Conservation (phyloP, 1,140 invertebrate genomes). For the Drosophila bipectinata region DNA sequence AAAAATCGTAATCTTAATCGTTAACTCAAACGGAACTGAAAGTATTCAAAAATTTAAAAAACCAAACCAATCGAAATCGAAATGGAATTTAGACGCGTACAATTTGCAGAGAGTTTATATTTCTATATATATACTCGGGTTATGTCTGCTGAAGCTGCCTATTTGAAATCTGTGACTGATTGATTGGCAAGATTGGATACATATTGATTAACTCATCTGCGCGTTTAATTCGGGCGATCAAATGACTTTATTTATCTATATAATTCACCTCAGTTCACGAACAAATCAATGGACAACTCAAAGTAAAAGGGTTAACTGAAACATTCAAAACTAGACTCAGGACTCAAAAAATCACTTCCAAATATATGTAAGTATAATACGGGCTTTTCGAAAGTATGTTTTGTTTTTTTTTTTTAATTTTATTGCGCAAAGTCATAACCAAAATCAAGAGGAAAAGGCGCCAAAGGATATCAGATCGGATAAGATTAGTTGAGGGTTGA, state of each 20-base stretch:
- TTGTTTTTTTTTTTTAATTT: slow-evolving; percentile 26
- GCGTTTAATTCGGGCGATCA: slow-evolving; percentile 12
- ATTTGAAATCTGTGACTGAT: slow-evolving; percentile 37
- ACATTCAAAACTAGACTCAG: slow-evolving; percentile 3
- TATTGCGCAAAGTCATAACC: slow-evolving; percentile 32
- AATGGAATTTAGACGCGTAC: slow-evolving; percentile 61
- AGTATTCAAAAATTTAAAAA: slow-evolving; percentile 21
- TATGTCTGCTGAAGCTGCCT: slow-evolving; percentile 54
- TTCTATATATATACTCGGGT: slow-evolving; percentile 4
- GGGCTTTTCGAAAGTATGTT: slow-evolving; percentile 29
- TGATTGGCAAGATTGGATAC: slow-evolving; percentile 30
- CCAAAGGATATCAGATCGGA: slow-evolving; percentile 49
- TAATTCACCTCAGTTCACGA: slow-evolving; percentile 62
- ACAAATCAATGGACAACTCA: slow-evolving; percentile 46
- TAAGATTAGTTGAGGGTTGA: slow-evolving; percentile 29
- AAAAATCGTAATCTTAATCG: slow-evolving; percentile 50
- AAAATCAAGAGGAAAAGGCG: slow-evolving; percentile 52
- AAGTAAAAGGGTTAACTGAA: slow-evolving; percentile 32
- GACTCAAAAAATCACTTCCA: slow-evolving; percentile 36
- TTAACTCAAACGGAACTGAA: slow-evolving; percentile 27
- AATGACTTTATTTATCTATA: slow-evolving; percentile 38
- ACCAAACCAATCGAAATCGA: slow-evolving; percentile 34
- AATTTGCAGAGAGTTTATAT: slow-evolving; percentile 27
- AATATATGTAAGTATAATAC: slow-evolving; percentile 24
- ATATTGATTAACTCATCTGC: slow-evolving; percentile 20